Conservation (phyloP, 92 coral and sea anemone genomes). For the Porites cylindrica region DNA sequence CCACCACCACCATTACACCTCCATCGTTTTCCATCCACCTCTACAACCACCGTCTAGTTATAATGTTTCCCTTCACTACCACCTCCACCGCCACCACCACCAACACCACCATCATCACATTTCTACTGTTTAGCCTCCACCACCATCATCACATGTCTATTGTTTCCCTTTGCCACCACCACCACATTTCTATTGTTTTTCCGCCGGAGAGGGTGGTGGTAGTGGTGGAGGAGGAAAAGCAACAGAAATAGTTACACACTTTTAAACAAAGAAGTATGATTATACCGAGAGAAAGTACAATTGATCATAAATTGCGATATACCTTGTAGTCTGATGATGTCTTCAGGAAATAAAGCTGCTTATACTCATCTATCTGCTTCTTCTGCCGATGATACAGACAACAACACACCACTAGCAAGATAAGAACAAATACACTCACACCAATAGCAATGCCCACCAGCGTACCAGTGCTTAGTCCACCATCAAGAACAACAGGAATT, state of each 20-base stretch:
- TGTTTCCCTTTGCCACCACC: too few species aligned
- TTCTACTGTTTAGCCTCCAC: too few species aligned
- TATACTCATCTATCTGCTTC: constrained; percentile 78
- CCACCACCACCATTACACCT: too few species aligned
- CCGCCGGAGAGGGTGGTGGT: neutral
- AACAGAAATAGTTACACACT: neutral
- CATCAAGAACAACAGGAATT: neutral
- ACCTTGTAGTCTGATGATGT: constrained; percentile 83
- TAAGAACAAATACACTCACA: constrained; percentile 57
- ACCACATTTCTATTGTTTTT: too few species aligned
- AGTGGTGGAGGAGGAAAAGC: neutral
- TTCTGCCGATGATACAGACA: constrained; percentile 78
- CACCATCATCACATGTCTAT: too few species aligned
- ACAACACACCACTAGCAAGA: constrained; percentile 49
- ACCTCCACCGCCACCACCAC: too few species aligned
- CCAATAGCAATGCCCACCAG: constrained; percentile 71
- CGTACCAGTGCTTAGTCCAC: constrained; percentile 22
- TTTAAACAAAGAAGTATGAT: neutral
- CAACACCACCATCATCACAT: too few species aligned
- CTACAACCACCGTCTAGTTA: too few species aligned
- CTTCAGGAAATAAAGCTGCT: constrained; percentile 76
- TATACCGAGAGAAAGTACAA: too few species aligned
- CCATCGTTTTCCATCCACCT: too few species aligned
- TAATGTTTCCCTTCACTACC: too few species aligned
- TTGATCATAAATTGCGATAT: neutral